Evolutionary conservation across 2,113 vertebrate species (phyloP), one percentile per base, ranked within the genome.

Genomic region (Phoxinus phoxinus): DNA sequence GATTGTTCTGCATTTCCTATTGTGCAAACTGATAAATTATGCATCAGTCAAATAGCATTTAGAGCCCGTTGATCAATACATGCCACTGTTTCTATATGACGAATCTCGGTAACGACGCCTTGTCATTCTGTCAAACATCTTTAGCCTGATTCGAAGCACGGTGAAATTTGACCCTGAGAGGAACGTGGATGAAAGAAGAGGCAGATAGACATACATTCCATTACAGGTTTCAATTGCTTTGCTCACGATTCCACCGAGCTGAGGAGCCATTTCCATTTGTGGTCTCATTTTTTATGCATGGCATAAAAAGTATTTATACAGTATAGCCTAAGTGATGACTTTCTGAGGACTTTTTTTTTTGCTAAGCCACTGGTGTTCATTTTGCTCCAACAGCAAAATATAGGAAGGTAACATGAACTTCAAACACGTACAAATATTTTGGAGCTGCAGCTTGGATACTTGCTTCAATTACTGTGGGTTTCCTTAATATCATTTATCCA

Each of bases 51-150:
- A 88, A 90, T 87, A 85, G 92, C 90, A 90, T 93, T 92, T 93
- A 91, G 87, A 92, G 90, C 74, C 74, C 59, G 86, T 88, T 91
- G 91, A 95, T 94, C 94, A 88, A 94, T 95, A 92, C 88, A 30
- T 19, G 74, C 76, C 80, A 83, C 88, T 86, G 83, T 89, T 90
- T 92, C 91, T 67, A 82, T 91, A 90, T 92, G 89, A 91, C 63
- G 90, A 90, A 77, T 90, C 90, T 91, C 88, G 19, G 76, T 90
- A 92, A 91, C 91, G 84, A 74, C 41, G 87, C 81, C 92, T 89
- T 91, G 91, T 94, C 93, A 92, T 87, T 90, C 92, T 93, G 93
- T 93, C 93, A 92, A 92, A 91, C 89, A 92, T 93, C 88, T 91
- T 94, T 93, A 94, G 82, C 85, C 27, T 69, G 83, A 83, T 83